Evolutionary conservation across 2,797 vertebrate genomes (phyloP).

Genomic region (Micropoecilia bifurca): DNA sequence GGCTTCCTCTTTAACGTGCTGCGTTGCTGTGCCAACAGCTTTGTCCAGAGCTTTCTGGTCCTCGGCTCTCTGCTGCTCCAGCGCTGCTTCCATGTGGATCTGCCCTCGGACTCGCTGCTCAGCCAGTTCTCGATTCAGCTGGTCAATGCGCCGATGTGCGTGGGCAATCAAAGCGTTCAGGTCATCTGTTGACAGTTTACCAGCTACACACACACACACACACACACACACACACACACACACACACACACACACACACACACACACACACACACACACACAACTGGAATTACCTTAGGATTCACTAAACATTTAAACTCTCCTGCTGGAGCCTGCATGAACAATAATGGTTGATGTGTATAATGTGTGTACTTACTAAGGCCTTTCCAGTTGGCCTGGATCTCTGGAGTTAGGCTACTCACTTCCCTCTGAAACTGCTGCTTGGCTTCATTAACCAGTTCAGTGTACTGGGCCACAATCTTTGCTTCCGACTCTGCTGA

Average conservation of each 20-base stretch:
- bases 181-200: slow-evolving; percentile 88
- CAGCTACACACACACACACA: slow-evolving; percentile 76
- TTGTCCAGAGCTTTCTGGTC: slow-evolving; percentile 85
- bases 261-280: slow-evolving; percentile 10
- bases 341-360: not conserved
- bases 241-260: not conserved
- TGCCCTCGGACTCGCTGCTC: slow-evolving; percentile 91
- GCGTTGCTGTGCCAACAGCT: slow-evolving; percentile 84
- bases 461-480: slow-evolving; percentile 93
- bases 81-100: slow-evolving; percentile 87
- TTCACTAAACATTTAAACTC: not conserved
- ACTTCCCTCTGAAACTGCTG: slow-evolving; percentile 93
- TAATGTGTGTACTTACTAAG: slow-evolving; percentile 85
- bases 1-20: slow-evolving; percentile 84
- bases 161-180: slow-evolving; percentile 94
- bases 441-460: slow-evolving; percentile 92
- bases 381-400: slow-evolving; percentile 94
- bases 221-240: too few relatives aligned
- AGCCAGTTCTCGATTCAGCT: slow-evolving; percentile 90
- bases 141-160: slow-evolving; percentile 94
- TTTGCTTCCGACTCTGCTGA: slow-evolving; percentile 92
- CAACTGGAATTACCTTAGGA: not conserved
- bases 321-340: not conserved
- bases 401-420: slow-evolving; percentile 93
- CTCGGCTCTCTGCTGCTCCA: slow-evolving; percentile 91